Conservation (phyloP, 2,888 invertebrate species). For the Opisthograptis luteolata region DNA sequence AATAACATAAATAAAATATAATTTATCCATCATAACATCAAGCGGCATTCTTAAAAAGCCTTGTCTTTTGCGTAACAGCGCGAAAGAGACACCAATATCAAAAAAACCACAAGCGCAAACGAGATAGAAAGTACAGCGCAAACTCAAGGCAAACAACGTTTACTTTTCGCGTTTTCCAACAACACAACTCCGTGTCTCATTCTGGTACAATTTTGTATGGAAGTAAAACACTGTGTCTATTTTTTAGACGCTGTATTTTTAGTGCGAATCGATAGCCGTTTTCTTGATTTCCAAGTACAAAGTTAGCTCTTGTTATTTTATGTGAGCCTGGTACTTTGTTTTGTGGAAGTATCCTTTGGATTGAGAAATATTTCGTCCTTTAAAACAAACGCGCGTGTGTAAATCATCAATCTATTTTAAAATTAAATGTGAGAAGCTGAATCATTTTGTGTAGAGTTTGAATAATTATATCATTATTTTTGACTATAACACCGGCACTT, state of each 20-base stretch:
- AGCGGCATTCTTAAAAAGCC: constrained; percentile 63
- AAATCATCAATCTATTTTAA: too few relatives aligned
- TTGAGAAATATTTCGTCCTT: constrained; percentile 43
- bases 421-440: too few relatives aligned
- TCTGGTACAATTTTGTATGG: neutral
- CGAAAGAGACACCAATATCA: constrained; percentile 54
- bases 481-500: too few relatives aligned
- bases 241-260: constrained; percentile 19
- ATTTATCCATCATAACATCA: constrained; percentile 47
- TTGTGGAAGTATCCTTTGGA: constrained; percentile 53
- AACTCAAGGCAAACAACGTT: constrained; percentile 81
- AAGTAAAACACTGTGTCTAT: constrained; percentile 24
- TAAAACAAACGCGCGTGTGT: too few relatives aligned
- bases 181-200: constrained; percentile 48
- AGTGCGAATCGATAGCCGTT: constrained; percentile 45
- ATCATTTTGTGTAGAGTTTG: too few relatives aligned
- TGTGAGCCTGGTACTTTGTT: constrained; percentile 61
- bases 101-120: constrained; percentile 36
- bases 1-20: constrained; percentile 31
- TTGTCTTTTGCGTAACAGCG: constrained; percentile 63
- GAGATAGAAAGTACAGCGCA: constrained; percentile 52
- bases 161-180: constrained; percentile 71
- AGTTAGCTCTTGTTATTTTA: constrained; percentile 63
- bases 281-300: constrained; percentile 70
- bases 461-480: too few relatives aligned